phyloP scores from a whole-genome alignment of 2,113 vertebrate genomes.

The Rhinogobius similis region DNA sequence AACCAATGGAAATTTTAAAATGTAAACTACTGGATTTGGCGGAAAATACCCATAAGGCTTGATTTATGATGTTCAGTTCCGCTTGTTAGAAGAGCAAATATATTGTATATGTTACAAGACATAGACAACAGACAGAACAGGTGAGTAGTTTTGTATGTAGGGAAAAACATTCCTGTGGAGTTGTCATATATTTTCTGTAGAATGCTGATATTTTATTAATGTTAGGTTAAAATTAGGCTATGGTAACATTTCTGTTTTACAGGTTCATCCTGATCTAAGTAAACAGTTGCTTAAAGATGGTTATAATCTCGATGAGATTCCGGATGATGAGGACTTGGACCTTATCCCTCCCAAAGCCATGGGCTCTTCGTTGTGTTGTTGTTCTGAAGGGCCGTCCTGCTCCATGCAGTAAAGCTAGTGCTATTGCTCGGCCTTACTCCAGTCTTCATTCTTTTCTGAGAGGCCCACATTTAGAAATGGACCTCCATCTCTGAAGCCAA shows the following conservation, averaged over 20 bases:
- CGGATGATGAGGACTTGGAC: constrained; percentile 95
- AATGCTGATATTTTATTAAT: background rate
- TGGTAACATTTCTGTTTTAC: constrained; percentile 37
- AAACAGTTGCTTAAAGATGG: constrained; percentile 92
- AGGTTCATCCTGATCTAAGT: constrained; percentile 94
- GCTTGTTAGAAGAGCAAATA: no score
- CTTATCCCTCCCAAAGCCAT: constrained; percentile 93
- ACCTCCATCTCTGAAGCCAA: constrained; percentile 46
- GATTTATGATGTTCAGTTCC: no score
- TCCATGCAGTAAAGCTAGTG: constrained; percentile 81
- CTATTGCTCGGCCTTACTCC: constrained; percentile 15
- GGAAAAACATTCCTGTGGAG: background rate
- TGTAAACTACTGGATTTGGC: no score
- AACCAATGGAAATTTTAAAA: no score
- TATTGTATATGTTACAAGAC: no score
- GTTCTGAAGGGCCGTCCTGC: constrained; percentile 79
- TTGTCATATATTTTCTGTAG: background rate
- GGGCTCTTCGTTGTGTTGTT: constrained; percentile 85
- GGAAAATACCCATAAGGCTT: no score
- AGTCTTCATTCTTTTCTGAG: constrained; percentile 19
- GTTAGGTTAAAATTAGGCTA: background rate
- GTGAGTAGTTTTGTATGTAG: background rate
- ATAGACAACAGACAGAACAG: no score
- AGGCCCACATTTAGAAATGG: constrained; percentile 39
- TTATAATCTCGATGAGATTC: constrained; percentile 94